Conservation (phyloP, 1,140 invertebrate genomes). For the Scaptomyza hsui region DNA sequence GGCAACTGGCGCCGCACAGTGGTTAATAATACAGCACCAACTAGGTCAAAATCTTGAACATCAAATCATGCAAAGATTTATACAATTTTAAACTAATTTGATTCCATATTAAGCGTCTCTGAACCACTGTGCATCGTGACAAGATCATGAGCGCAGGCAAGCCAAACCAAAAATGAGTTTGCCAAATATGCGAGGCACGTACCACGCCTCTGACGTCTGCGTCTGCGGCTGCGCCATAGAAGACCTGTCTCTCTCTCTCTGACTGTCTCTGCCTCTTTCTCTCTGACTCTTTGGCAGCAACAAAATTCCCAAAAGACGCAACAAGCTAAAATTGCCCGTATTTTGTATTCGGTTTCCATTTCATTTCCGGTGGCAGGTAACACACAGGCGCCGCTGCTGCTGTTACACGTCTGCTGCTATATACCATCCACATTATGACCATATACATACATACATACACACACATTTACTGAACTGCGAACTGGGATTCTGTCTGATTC, state of each 20-base stretch:
- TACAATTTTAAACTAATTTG: background rate
- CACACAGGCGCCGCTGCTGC: conserved; percentile 25
- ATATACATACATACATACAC: conserved; percentile 37
- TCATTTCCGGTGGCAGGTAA: conserved; percentile 74
- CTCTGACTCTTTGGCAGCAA: conserved; percentile 4
- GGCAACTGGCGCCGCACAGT: conserved; percentile 3
- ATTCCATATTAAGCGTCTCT: background rate
- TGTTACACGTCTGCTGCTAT: conserved; percentile 43
- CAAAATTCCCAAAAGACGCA: conserved; percentile 27
- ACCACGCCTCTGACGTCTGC: conserved; percentile 67
- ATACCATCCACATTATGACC: conserved; percentile 52
- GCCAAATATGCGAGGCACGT: conserved; percentile 65
- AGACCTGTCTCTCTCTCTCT: conserved; percentile 31
- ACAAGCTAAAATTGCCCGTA: conserved; percentile 38
- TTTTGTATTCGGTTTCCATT: conserved; percentile 68
- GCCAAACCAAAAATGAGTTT: conserved; percentile 24
- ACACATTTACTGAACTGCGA: conserved; percentile 26
- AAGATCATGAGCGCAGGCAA: conserved; percentile 15
- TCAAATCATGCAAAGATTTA: too few relatives aligned
- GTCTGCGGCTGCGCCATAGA: conserved; percentile 69
- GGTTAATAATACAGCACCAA: background rate
- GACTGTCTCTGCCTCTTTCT: conserved; percentile 14
- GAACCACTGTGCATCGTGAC: conserved; percentile 38
- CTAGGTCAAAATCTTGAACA: too few relatives aligned
- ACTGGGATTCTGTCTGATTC: conserved; percentile 48